phyloP scores from a whole-genome alignment of 2,888 invertebrate species.

The Plebejus anna region DNA sequence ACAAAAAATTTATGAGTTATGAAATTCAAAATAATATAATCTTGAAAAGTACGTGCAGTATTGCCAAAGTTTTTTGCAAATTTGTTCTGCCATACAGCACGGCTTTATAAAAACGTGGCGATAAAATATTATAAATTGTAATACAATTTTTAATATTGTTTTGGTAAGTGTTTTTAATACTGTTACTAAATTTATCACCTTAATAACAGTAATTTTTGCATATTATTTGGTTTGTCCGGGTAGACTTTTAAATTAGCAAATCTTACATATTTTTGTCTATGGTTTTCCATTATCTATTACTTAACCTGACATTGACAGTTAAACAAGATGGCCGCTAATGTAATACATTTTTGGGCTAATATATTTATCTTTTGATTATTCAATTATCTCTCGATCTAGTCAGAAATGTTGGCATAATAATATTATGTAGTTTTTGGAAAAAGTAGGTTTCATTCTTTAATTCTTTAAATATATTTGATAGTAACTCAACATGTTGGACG shows the following conservation, averaged over 20 bases:
- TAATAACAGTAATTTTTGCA: background rate
- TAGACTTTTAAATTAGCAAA: too few species aligned
- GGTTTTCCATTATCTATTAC: background rate
- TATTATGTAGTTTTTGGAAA: constrained; percentile 3
- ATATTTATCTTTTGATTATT: background rate
- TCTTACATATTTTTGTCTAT: background rate
- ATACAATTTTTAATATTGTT: background rate
- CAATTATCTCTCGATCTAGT: background rate
- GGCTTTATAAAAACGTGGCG: too few species aligned
- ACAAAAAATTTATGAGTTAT: background rate
- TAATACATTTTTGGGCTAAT: background rate
- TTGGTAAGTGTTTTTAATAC: background rate
- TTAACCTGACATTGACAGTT: background rate
- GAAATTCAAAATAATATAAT: background rate
- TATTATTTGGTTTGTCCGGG: too few species aligned
- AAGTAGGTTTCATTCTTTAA: background rate
- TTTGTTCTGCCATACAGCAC: background rate
- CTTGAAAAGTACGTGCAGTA: background rate
- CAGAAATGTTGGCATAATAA: constrained; percentile 16
- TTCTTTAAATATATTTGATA: constrained; percentile 38
- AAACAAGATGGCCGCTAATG: background rate
- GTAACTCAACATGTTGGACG: constrained; percentile 63
- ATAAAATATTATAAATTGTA: background rate
- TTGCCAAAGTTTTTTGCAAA: background rate
- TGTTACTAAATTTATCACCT: background rate